These are phyloP conservation scores for Trachelus iudaicus DNA, from an alignment of 2,888 invertebrate genomes.

Conservation along the genomic window DNA sequence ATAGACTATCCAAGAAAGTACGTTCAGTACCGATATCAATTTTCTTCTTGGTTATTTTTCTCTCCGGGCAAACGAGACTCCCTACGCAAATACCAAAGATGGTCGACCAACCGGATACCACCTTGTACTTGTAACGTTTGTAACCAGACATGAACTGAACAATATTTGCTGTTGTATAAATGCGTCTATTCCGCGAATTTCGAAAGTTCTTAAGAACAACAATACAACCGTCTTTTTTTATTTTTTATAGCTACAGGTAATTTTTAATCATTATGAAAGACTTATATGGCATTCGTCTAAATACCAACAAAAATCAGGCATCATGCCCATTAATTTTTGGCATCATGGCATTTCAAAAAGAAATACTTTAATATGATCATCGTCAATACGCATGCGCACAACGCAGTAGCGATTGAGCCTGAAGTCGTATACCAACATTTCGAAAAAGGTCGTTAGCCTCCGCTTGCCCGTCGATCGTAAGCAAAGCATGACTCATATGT, in stretches of 20 bases:
- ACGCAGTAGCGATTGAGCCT: not conserved
- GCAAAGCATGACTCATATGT: constrained; percentile 1
- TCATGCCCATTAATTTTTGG: not conserved
- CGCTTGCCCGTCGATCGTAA: not conserved
- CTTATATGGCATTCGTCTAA: not conserved
- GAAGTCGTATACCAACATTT: not conserved
- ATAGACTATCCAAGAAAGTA: not conserved
- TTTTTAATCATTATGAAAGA: not conserved
- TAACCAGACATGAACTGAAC: not conserved
- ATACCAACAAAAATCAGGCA: not conserved
- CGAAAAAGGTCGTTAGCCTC: constrained; percentile 6
- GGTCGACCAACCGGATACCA: not conserved
- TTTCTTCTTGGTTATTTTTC: not conserved
- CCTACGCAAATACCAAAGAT: not conserved
- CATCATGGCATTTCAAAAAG: not conserved
- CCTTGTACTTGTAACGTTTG: not conserved
- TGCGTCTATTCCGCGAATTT: not conserved
- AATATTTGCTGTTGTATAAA: not conserved
- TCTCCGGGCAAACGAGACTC: not conserved
- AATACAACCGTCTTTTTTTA: not conserved
- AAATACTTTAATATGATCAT: not conserved
- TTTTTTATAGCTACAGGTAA: not conserved
- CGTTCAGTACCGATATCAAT: not conserved
- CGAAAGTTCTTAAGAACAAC: not conserved
- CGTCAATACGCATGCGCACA: not conserved